These are phyloP conservation scores for Liodrosophila aerea DNA, from an alignment of 2,888 invertebrate genomes.

Conservation along the genomic window DNA sequence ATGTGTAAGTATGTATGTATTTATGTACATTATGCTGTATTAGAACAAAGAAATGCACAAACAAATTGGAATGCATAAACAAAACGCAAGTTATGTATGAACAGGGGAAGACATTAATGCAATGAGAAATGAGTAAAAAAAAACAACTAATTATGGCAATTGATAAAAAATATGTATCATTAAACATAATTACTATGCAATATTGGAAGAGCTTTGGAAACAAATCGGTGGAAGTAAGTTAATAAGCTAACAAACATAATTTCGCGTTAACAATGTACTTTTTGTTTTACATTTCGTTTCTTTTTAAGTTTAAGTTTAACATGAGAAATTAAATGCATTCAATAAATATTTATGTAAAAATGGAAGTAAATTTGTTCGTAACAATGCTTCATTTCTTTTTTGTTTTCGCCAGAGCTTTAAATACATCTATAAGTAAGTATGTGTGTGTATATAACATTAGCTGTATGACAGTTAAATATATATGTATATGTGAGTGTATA, in stretches of 20 bases:
- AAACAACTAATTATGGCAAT: conserved; percentile 68
- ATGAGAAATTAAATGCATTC: conserved; percentile 76
- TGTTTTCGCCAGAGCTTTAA: conserved; percentile 52
- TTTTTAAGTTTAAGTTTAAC: conserved; percentile 56
- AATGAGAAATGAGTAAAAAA: conserved; percentile 15
- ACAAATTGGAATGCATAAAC: conserved; percentile 70
- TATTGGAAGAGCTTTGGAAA: conserved; percentile 77
- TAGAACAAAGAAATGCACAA: conserved; percentile 70
- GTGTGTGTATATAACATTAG: conserved; percentile 42
- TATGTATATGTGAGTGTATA: conserved; percentile 39
- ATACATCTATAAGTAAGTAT: conserved; percentile 52
- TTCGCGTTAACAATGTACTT: conserved; percentile 61
- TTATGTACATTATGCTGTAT: conserved; percentile 61
- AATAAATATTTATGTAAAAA: conserved; percentile 71
- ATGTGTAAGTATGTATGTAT: conserved; percentile 32
- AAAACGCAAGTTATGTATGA: conserved; percentile 53
- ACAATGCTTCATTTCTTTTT: conserved; percentile 57
- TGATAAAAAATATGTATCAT: conserved; percentile 41
- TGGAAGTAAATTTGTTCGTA: conserved; percentile 78
- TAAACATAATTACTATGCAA: conserved; percentile 54
- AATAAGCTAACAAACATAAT: conserved; percentile 70
- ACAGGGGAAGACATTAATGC: conserved; percentile 66
- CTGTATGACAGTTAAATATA: conserved; percentile 61
- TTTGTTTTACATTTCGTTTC: conserved; percentile 30
- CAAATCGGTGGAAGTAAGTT: conserved; percentile 74